Evolutionary conservation across 1,140 invertebrate genomes (phyloP), one percentile per base, ranked within the genome.

Genomic region (Drosophila lini): DNA sequence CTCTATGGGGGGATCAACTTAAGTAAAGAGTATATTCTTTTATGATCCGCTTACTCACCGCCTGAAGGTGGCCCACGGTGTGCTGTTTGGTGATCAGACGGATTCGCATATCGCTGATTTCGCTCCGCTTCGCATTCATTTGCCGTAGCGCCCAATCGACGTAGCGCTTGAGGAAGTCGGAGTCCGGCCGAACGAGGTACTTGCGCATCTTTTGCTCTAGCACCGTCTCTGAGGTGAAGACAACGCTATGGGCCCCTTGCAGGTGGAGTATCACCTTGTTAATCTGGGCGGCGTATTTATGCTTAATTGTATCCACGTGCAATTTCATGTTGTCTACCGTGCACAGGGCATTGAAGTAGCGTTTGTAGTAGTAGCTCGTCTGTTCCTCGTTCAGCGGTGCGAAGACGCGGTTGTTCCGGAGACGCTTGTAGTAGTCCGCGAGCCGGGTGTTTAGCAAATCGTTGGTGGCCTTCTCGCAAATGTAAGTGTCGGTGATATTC

Each of bases 71-170:
- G 7, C 44, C 83, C 10, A 80, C 22, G 5, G 81, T 65, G 28
- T 88, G 76, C 19, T 80, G 81, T 10, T 64, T 73, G 7, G 56
- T 65, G n/a, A 91, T 81, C 1, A 91, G 22, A 3, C 15, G n/a
- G 5, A 80, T 52, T 2, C 88, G 74, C 0, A 70, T 52, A 40
- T 84, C 78, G 15, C 81, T 85, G 22, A 91, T 75, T 31, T 91
- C 88, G 11, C 77, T 67, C 11, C 88, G 81, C 0, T 60, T 73
- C 10, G 36, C 15, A 2, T 4, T 3, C 79, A 85, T 85, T 0
- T 15, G 34, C 3, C 60, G 25, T 0, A 81, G 10, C 3, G 59
- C 69, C 3, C 45, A 59, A 0, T 78, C 69, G 3, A 74, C 40
- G 0, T 48, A 0, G 6, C 47, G 65, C 8, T 16, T 28, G 2